Conservation (phyloP, 1,140 invertebrate genomes). For the Yoshiicerus persimilis region DNA sequence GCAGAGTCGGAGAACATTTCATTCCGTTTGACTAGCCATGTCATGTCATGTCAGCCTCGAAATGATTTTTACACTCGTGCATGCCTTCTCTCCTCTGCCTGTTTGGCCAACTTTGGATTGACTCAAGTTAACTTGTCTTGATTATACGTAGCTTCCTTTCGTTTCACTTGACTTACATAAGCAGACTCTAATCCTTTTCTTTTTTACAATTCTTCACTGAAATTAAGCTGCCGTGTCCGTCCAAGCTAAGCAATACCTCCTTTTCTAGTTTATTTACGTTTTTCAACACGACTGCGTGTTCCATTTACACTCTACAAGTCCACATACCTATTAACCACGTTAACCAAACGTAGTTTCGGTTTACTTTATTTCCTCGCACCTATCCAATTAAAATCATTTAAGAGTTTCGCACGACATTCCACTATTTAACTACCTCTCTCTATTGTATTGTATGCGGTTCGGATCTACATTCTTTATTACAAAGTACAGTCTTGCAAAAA, state of each 20-base stretch:
- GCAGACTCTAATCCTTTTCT: neutral
- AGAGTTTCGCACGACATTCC: neutral
- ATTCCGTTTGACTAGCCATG: conserved; percentile 15
- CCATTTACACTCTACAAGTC: neutral
- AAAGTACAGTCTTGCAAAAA: neutral
- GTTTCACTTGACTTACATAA: neutral
- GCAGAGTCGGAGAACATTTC: neutral
- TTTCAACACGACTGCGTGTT: neutral
- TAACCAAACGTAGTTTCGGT: neutral
- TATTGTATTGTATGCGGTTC: too few species aligned
- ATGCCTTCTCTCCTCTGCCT: neutral
- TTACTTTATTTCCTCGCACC: neutral
- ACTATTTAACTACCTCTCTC: neutral
- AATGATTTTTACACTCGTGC: neutral
- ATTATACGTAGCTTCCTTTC: neutral
- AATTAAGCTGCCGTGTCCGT: neutral
- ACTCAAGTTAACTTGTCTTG: neutral
- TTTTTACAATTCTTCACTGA: neutral
- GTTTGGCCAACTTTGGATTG: neutral
- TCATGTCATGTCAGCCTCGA: conserved; percentile 14
- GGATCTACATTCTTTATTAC: neutral
- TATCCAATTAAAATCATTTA: conserved; percentile 12
- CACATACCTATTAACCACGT: neutral
- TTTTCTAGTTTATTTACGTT: neutral
- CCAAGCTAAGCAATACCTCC: neutral